Evolutionary conservation across 2,888 invertebrate genomes (phyloP), one percentile per base, ranked within the genome.

Genomic region (Tetragonula carbonaria): DNA sequence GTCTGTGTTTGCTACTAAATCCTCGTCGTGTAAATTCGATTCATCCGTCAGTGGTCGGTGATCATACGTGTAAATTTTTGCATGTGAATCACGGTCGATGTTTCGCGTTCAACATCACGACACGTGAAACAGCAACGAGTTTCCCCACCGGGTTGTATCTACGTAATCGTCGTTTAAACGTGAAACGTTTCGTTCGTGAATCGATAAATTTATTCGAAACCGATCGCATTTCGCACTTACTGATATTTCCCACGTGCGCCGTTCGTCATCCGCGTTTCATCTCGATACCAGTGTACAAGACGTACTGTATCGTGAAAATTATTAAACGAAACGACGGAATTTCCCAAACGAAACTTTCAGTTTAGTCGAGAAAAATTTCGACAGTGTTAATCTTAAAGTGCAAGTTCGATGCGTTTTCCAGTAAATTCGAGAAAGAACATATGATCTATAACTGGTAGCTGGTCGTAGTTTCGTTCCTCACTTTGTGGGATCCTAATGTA

Each of bases 111-210:
- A 67, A 67, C 65, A n/a, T 2, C 5, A 59, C 72, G 28, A 6
- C 5, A 68, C 51, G 11, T 45, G 45, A 16, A 8, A 18, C n/a
- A 23, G 33, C 50, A 33, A 51, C 67, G 23, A 76, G 45, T 38
- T 38, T 59, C 55, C 45, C 16, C 21, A 45, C 51, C 28, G 59
- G 18, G 55, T 66, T 38, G n/a, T 13, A 59, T 33, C 67, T 5
- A 28, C 59, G n/a, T 57, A n/a, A 74, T 74, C 65, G n/a, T 2
- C 21, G 23, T 50, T 45, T 75, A 67, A 75, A 75, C 16, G 55
- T 50, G 50, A 75, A 75, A 75, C 50, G 67, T 57, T 50, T 66
- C 67, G 45, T 57, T 21, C 63, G 16, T n/a, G 57, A 67, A 67
- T 57, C 75, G 28, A 28, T 59, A 53, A 74, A 53, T 65, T 53